Percentiles rank a stretch among this genome's conserved stretches.
Conservation (phyloP, 92 coral and sea anemone species). For the Phenganax stokvisi region DNA sequence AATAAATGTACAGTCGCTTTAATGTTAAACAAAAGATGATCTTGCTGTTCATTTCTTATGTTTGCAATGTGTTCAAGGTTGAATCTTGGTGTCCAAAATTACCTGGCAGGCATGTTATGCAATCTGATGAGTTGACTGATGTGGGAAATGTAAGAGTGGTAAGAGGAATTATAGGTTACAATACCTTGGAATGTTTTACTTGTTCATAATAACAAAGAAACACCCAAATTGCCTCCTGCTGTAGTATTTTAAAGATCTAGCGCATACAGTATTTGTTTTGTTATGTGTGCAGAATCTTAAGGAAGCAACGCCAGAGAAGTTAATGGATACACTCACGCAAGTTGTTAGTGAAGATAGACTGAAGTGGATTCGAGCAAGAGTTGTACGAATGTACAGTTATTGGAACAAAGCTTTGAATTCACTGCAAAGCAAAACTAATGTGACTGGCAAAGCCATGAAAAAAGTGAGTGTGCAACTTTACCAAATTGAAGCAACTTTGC, state of each 20-base stretch:
- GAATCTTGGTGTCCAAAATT: conserved; percentile 84
- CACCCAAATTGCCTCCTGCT: neutral
- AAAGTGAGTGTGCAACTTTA: conserved; percentile 48
- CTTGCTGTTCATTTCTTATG: neutral
- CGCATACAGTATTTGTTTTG: neutral
- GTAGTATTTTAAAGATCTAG: neutral
- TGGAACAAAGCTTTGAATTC: conserved; percentile 60
- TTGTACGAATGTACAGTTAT: conserved; percentile 66
- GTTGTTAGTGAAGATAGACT: conserved; percentile 37
- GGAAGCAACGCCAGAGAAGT: neutral
- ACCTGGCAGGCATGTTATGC: conserved; percentile 40
- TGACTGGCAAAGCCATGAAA: conserved; percentile 52
- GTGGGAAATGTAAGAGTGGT: conserved; percentile 1
- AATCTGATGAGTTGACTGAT: neutral
- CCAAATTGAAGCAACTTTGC: too few relatives aligned
- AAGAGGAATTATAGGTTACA: neutral
- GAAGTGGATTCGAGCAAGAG: conserved; percentile 75
- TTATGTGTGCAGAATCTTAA: neutral
- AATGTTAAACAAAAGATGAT: neutral
- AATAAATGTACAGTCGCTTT: neutral
- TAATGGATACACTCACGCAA: conserved; percentile 38
- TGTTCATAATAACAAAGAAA: neutral
- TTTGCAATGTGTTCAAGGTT: conserved; percentile 44
- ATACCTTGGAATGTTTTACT: neutral
- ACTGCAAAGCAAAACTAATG: conserved; percentile 48